Conservation (phyloP, 2,797 vertebrate species). For the Echiichthys vipera region DNA sequence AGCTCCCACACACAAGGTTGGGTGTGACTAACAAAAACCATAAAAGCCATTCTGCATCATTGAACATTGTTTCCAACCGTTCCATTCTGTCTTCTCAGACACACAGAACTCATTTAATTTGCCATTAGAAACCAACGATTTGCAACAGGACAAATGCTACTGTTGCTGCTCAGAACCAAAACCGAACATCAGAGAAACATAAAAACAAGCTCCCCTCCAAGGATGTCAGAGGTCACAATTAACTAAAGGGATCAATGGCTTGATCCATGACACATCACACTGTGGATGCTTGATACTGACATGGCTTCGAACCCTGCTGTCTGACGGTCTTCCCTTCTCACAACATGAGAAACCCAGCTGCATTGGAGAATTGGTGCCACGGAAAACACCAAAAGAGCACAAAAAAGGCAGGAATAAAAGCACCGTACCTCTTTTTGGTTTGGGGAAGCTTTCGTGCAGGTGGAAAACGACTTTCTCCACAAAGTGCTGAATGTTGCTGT, state of each 20-base stretch:
- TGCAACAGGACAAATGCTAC: not conserved
- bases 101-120: not conserved
- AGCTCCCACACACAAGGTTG: not conserved
- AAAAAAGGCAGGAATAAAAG: not conserved
- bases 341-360: not conserved
- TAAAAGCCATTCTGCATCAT: not conserved
- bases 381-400: not conserved
- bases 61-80: slow-evolving; percentile 1
- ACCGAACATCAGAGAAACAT: not conserved
- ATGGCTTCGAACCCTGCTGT: not conserved
- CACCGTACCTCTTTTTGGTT: slow-evolving; percentile 94
- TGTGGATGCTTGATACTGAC: not conserved
- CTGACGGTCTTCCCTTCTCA: not conserved
- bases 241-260: not conserved
- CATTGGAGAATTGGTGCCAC: not conserved
- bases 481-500: slow-evolving; percentile 99
- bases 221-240: not conserved
- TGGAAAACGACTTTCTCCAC: slow-evolving; percentile 99
- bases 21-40: not conserved
- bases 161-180: not conserved
- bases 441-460: slow-evolving; percentile 98
- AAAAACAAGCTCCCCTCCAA: not conserved
- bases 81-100: not conserved
- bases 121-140: not conserved
- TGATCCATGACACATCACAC: not conserved